A percentile compares a stretch with the other conserved stretches of the same genome.
phyloP scores from a whole-genome alignment of 1,140 invertebrate genomes.

The Colletes gigas region DNA sequence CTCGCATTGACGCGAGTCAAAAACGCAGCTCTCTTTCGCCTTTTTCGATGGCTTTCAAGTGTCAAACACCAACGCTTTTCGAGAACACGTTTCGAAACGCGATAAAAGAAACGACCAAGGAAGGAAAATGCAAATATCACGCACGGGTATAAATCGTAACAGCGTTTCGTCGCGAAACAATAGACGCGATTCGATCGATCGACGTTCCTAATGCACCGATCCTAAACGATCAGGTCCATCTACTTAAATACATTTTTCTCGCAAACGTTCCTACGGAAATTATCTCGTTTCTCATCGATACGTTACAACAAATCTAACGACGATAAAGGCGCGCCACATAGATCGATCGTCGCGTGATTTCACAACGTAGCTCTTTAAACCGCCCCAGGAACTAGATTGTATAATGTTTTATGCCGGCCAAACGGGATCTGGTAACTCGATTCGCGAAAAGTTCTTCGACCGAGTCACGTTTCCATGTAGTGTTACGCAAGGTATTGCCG shows the following conservation, averaged over 20 bases:
- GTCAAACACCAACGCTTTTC: conserved; percentile 31
- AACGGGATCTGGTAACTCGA: conserved; percentile 35
- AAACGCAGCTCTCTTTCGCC: not conserved
- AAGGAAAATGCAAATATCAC: not conserved
- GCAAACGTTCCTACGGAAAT: too few relatives aligned
- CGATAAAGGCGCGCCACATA: not conserved
- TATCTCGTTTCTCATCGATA: too few relatives aligned
- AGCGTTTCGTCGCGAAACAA: not conserved
- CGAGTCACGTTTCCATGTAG: conserved; percentile 55
- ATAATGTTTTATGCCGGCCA: conserved; percentile 31
- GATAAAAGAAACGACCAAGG: not conserved
- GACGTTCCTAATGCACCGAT: not conserved
- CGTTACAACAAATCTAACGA: not conserved
- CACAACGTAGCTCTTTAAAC: conserved; percentile 32
- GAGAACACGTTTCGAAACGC: not conserved
- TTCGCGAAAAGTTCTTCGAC: conserved; percentile 38
- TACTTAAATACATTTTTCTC: too few relatives aligned
- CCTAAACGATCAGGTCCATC: too few relatives aligned
- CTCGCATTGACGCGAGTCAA: conserved; percentile 3
- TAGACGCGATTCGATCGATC: not conserved
- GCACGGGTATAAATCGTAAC: conserved; percentile 4
- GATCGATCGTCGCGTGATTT: conserved; percentile 42
- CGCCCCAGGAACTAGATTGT: conserved; percentile 29
- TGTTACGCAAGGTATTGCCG: conserved; percentile 41
- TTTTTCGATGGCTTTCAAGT: conserved; percentile 5